Base-by-base conservation (phyloP, 2,113 vertebrate species). In the Etia nguti region DNA sequence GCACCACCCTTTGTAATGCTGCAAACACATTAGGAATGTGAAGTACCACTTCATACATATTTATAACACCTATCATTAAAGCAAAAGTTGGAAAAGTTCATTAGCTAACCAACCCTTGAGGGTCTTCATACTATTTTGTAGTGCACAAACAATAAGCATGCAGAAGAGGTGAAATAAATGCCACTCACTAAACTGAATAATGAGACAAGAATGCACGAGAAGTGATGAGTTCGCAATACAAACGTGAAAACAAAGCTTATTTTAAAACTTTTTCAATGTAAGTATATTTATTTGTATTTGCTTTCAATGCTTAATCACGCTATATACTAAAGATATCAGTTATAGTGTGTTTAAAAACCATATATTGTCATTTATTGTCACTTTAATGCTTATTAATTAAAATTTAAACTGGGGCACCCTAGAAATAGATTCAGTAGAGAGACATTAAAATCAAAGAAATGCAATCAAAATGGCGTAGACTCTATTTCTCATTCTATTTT, bases 41-140 rank as follows among this genome's bases (percentile, higher is more conserved):
- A 89, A 84, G 68, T 86, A 79, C 87, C 73, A 31, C 79, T 86
- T 93, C 86, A 94, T 93, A 62, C 86, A 93, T 94, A 93, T 94
- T 93, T 87, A 92, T 90, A 55, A 81, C 56, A 75, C 48, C 70
- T 83, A 79, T 80, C 73, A 88, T 92, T 88, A 92, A 90, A 90
- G 80, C 75, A 83, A 81, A 80, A 83, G 56, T 88, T 90, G 41
- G 81, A 90, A 79, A 86, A 83, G 80, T 59, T 83, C 79, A 92
- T 91, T 88, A 88, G 84, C 79, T 48, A 80, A 80, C 56, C 70
- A 86, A 70, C 68, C 82, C 85, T 68, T 18, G 22, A 79, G 90
- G 80, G 56, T 55, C 18, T 36, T 18, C 60, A 10, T 84, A 5
- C 29, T 26, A 10, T 83, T 84, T 83, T 73, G 24, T 34, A 50